Evolutionary conservation across 2,797 vertebrate species (phyloP).

Genomic region (Eremophila alpestris): DNA sequence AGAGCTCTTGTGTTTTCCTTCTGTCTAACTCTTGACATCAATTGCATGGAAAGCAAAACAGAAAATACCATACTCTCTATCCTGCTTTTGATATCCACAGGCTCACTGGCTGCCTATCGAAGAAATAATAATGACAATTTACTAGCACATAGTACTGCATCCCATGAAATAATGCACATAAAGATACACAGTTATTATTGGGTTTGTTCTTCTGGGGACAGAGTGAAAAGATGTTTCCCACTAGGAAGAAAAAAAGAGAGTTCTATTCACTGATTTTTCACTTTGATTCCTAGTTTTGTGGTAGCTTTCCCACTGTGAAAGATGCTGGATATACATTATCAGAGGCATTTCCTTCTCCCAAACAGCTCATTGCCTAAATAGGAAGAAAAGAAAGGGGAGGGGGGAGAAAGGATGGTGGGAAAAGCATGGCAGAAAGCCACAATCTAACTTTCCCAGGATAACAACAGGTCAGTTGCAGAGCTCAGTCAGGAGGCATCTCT

Average conservation of each 20-base stretch:
- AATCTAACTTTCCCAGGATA: conserved; percentile 25
- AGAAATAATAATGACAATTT: conserved; percentile 23
- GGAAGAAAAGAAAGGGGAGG: neutral
- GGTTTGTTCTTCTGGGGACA: neutral
- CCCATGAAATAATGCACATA: neutral
- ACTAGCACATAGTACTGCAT: neutral
- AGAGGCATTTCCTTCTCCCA: conserved; percentile 25
- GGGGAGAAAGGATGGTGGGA: neutral
- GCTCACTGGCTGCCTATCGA: neutral
- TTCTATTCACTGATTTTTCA: neutral
- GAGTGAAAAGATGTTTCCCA: neutral
- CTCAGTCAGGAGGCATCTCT: neutral
- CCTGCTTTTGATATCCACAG: neutral
- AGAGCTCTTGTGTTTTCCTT: neutral
- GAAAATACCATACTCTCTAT: conserved; percentile 3
- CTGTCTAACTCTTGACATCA: conserved; percentile 1
- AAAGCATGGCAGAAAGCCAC: neutral
- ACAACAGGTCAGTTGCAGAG: neutral
- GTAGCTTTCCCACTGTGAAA: neutral
- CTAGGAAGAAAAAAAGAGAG: neutral
- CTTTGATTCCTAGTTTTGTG: neutral
- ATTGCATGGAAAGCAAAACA: conserved; percentile 38
- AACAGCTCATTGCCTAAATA: conserved; percentile 41
- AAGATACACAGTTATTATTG: neutral
- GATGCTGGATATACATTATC: conserved; percentile 1